A percentile compares a stretch with the other conserved stretches of the same genome.
Evolutionary conservation across 1,140 invertebrate genomes (phyloP).

Genomic region (Agrilus planipennis): DNA sequence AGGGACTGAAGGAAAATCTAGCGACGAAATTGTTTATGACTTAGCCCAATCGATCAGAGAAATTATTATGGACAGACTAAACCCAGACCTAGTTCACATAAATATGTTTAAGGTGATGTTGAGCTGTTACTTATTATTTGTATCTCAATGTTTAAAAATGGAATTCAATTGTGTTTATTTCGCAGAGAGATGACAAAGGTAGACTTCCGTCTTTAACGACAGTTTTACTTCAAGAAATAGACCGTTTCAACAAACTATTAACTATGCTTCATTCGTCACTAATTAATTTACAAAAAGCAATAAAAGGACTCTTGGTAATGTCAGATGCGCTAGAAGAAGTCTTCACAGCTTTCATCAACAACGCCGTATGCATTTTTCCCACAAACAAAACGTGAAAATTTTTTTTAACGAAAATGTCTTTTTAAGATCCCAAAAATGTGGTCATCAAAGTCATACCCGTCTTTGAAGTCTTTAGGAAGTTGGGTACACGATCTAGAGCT

Average conservation of each 20-base stretch:
- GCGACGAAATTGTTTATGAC: conserved; percentile 62
- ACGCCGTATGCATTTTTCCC: conserved; percentile 40
- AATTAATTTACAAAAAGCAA: conserved; percentile 66
- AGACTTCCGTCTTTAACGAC: conserved; percentile 69
- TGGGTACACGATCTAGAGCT: conserved; percentile 72
- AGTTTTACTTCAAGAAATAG: conserved; percentile 74
- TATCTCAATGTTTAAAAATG: no score
- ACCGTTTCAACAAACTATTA: conserved; percentile 71
- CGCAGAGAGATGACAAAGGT: conserved; percentile 50
- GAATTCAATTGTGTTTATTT: no score
- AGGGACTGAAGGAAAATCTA: conserved; percentile 48
- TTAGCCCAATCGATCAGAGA: conserved; percentile 51
- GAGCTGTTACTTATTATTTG: neutral
- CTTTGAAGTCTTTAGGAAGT: conserved; percentile 68
- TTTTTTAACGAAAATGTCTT: conserved; percentile 4
- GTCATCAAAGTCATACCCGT: conserved; percentile 73
- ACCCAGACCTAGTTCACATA: conserved; percentile 41
- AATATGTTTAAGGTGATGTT: conserved; percentile 37
- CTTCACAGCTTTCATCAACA: conserved; percentile 63
- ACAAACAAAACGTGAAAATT: no score
- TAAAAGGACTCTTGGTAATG: conserved; percentile 80
- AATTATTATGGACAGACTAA: conserved; percentile 45
- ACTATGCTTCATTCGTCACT: conserved; percentile 57
- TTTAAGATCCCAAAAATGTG: conserved; percentile 61
- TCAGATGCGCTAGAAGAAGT: conserved; percentile 73